phyloP scores from a whole-genome alignment of 2,888 invertebrate species.

The Melanotus villosus region DNA sequence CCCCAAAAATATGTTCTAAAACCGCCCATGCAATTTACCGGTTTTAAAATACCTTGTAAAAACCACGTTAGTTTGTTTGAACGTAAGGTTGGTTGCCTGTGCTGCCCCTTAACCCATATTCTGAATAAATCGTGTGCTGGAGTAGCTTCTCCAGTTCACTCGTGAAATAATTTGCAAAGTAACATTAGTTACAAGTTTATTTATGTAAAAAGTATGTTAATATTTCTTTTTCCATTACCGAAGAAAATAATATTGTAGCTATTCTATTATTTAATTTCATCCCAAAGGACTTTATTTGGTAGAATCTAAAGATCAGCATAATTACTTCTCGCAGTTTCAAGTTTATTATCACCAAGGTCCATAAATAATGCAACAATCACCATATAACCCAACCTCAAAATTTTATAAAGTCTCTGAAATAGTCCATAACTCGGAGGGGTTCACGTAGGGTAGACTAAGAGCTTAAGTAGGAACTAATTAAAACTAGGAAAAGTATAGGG shows the following conservation, averaged over 20 bases:
- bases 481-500: constrained; percentile 58
- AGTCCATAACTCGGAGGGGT: constrained; percentile 39
- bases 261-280: too few relatives aligned
- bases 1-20: too few relatives aligned
- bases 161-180: too few relatives aligned
- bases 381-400: constrained; percentile 37
- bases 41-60: too few relatives aligned
- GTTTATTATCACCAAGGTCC: constrained; percentile 36
- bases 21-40: too few relatives aligned
- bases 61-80: too few relatives aligned
- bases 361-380: constrained; percentile 42
- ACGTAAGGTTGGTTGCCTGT: constrained; percentile 7
- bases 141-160: background rate
- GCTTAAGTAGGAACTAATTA: constrained; percentile 53
- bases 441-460: constrained; percentile 41
- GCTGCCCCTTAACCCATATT: background rate
- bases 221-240: too few relatives aligned
- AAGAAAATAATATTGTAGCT: too few relatives aligned
- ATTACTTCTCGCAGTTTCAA: constrained; percentile 39
- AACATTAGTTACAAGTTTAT: too few relatives aligned
- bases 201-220: too few relatives aligned
- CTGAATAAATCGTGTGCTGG: background rate
- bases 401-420: constrained; percentile 42
- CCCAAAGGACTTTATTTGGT: constrained; percentile 27
- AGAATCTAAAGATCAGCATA: constrained; percentile 38